These are phyloP conservation scores for Sardina pilchardus DNA, from an alignment of 2,113 vertebrate genomes.

Conservation along the genomic window DNA sequence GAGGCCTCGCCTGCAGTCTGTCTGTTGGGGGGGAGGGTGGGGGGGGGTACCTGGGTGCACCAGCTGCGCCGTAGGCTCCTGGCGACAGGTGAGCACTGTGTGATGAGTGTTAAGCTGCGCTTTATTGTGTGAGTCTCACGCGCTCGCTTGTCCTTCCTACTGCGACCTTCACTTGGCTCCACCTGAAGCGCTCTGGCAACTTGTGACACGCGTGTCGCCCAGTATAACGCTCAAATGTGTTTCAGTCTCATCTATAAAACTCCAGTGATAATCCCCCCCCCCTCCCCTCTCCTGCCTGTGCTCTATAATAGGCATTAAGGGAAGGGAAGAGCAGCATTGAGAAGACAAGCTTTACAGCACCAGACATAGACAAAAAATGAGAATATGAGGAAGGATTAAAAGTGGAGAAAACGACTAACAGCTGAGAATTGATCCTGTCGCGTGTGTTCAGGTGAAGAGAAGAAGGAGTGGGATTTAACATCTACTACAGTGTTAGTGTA, in stretches of 20 bases:
- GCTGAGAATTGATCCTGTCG: too few species aligned
- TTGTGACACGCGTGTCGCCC: neutral
- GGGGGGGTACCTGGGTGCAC: too few species aligned
- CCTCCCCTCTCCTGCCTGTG: too few species aligned
- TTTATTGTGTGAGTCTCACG: neutral
- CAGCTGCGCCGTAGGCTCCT: neutral
- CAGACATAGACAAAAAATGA: neutral
- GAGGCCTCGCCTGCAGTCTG: neutral
- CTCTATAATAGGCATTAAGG: neutral
- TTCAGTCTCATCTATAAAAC: neutral
- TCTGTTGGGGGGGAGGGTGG: too few species aligned
- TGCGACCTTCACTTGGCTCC: neutral
- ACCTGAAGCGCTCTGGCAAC: neutral
- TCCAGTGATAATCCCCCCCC: neutral
- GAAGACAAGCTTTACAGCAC: neutral
- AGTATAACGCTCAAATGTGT: neutral
- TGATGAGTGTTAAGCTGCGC: neutral
- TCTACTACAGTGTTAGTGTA: too few species aligned
- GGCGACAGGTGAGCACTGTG: neutral
- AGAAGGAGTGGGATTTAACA: too few species aligned
- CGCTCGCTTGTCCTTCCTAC: neutral
- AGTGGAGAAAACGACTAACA: too few species aligned
- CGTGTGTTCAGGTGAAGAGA: too few species aligned
- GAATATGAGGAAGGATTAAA: too few species aligned
- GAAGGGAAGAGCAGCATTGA: neutral